phyloP scores from a whole-genome alignment of 2,113 vertebrate genomes.

The Marcusenius ussheri region DNA sequence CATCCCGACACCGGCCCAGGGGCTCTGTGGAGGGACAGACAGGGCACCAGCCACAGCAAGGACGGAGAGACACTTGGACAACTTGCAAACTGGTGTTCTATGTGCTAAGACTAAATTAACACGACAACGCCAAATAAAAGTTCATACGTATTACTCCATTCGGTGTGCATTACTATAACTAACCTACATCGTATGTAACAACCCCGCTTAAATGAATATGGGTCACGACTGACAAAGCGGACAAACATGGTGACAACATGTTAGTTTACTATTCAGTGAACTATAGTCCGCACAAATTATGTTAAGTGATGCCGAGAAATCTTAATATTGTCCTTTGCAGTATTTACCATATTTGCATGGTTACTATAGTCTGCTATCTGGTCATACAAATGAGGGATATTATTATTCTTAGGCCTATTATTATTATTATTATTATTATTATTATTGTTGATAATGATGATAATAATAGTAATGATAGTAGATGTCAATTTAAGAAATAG shows the following conservation, averaged over 20 bases:
- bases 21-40: not conserved
- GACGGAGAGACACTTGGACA: not conserved
- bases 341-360: not conserved
- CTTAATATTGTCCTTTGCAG: not conserved
- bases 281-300: conserved; percentile 13
- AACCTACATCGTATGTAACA: not conserved
- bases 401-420: not conserved
- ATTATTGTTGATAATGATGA: not conserved
- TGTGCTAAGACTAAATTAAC: not conserved
- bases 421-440: not conserved
- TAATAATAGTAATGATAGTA: not conserved
- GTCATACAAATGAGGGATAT: not conserved
- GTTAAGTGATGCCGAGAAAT: not conserved
- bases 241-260: conserved; percentile 30
- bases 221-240: conserved; percentile 25
- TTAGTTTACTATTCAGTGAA: not conserved
- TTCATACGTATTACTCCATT: not conserved
- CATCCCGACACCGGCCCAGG: not conserved
- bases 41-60: not conserved
- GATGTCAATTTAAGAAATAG: not conserved
- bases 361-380: not conserved
- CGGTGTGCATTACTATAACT: not conserved
- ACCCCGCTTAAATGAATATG: conserved; percentile 24
- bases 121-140: not conserved
- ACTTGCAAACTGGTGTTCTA: not conserved